Percentiles rank a stretch among this genome's conserved stretches.
phyloP scores from a whole-genome alignment of 1,140 invertebrate genomes.

The Pemphigus obesinymphae region DNA sequence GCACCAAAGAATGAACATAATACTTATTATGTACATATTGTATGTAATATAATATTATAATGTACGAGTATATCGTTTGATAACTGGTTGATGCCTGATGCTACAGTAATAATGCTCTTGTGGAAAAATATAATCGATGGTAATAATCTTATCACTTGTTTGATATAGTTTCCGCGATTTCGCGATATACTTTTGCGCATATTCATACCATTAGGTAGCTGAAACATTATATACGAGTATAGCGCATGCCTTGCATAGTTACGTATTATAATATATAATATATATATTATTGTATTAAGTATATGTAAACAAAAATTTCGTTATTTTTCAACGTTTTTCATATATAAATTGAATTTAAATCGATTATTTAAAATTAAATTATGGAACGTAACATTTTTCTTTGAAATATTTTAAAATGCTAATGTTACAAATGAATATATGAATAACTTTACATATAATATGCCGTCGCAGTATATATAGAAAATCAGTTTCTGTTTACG shows the following conservation, averaged over 20 bases:
- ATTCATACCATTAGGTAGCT: too few relatives aligned
- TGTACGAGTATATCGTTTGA: too few relatives aligned
- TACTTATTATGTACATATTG: too few relatives aligned
- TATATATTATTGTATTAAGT: background rate
- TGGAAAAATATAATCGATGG: too few relatives aligned
- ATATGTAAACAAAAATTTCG: background rate
- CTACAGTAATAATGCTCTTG: too few relatives aligned
- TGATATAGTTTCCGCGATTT: background rate
- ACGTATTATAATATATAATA: background rate
- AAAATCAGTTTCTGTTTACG: background rate
- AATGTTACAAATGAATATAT: conserved; percentile 16
- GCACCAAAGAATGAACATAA: too few relatives aligned
- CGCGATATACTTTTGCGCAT: background rate
- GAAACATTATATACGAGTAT: background rate
- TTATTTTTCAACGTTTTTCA: background rate
- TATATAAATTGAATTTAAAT: conserved; percentile 11
- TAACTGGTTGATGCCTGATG: too few relatives aligned
- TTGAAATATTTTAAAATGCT: conserved; percentile 10
- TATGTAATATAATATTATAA: too few relatives aligned
- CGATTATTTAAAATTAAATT: background rate
- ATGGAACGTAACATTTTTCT: background rate
- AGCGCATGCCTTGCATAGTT: too few relatives aligned
- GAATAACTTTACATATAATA: conserved; percentile 6
- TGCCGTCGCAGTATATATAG: background rate
- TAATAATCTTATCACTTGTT: too few relatives aligned